Evolutionary conservation across 2,888 invertebrate genomes (phyloP), one percentile per base, ranked within the genome.

Genomic region (Lasioglossum zephyrum): DNA sequence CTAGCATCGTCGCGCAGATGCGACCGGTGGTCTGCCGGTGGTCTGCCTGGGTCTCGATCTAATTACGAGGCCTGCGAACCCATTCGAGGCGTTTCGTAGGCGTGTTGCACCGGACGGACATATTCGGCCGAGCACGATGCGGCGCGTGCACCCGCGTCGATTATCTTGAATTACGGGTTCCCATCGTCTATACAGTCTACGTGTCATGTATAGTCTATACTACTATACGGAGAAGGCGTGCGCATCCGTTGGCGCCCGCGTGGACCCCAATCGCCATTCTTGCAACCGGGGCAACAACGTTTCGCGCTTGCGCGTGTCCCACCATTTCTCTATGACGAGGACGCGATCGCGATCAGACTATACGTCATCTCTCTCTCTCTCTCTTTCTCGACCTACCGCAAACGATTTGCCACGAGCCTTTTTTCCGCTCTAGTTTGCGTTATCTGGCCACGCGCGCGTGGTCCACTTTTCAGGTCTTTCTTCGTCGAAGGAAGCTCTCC

Each of bases 311-410:
- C 75, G 70, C 26, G 26, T 66, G 31, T n/a, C 39, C 69, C 36
- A 70, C 70, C 80, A 39, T 85, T 80, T 82, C 82, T 82, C 70
- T 73, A 57, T 76, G 76, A n/a, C 53, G 22, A n/a, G 22, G 31
- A 31, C n/a, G 66, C 77, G 82, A 70, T 74, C 39, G 36, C 39
- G 6, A 82, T 66, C 18, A 31, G 60, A 11, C 81, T 80, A n/a
- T n/a, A 80, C 88, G 90, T 88, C 89, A 86, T 81, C 81, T 82
- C 66, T 44, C 11, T 13, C 4, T 44, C 11, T 22, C 0, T 36
- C 18, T 22, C 9, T 73, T 53, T 84, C 76, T 41, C 76, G 87
- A 86, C 88, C 86, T 87, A 86, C 84, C 82, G 76, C 81, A 80
- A 84, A 39, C 79, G 22, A 81, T 44, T 82, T 73, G 60, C 57